Evolutionary conservation across 2,888 invertebrate genomes (phyloP), one percentile per base, ranked within the genome.

Genomic region (Chrysopilus asiliformis): DNA sequence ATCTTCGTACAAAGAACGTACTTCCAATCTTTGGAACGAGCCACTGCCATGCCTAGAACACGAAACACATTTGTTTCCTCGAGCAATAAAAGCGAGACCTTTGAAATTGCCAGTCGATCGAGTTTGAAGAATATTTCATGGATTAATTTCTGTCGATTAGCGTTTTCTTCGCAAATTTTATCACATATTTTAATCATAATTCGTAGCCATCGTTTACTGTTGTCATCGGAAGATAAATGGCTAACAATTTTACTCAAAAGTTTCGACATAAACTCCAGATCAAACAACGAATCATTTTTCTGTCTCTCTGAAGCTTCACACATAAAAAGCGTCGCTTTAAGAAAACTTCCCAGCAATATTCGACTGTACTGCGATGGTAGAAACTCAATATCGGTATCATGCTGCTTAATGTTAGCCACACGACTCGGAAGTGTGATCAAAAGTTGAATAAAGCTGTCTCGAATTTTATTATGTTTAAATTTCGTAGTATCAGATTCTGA

Each of bases 351-450:
- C 16, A 72, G 57, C 1, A 84, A 48, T 28, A 72, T 56, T 35
- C 68, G 71, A 0, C 72, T 65, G 53, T 71, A 83, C 15, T 64
- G 65, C 12, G 68, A 63, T 1, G 70, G 64, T 0, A 68, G 58
- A 51, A 79, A 82, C 13, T 68, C 63, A 40, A 67, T 64, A 0
- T 74, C 71, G 4, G 72, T 63, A 19, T 70, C 61, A 2, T 61
- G 64, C 42, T 72, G 60, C 18, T 76, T 47, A 47, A 67, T 68
- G 52, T 87, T 87, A 7, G 82, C 79, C 27, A 85, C 62, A 45
- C 77, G 65, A 48, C 67, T 74, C 0, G 86, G 84, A 34, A 86
- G 48, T 2, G 79, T 77, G 6, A 74, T 60, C 34, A 84, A 48
- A 31, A 72, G 48, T 50, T 79, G 79, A 0, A 79, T 65, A 15